Evolutionary conservation across 2,113 vertebrate genomes (phyloP), one percentile per base, ranked within the genome.

Genomic region (Urocitellus parryii): DNA sequence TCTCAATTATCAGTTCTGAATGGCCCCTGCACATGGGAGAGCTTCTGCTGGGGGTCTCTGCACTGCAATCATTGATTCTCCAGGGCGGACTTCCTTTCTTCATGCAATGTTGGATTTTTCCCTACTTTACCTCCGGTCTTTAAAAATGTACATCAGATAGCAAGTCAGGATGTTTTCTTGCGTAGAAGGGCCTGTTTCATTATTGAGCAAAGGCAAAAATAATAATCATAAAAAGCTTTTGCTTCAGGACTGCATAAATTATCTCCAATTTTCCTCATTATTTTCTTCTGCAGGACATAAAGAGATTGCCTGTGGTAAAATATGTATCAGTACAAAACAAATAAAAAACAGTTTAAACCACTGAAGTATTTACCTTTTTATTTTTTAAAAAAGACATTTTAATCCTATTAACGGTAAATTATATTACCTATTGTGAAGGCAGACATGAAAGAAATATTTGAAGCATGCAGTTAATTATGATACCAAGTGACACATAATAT

Each of bases 401-500:
- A 98, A 99, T 99, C 98, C 98, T 98, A 98, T 98, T 99, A 98
- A 97, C 0, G 0, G 98, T 97, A 98, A 98, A 98, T 98, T 98
- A 98, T 98, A 98, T 98, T 98, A 98, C 98, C 98, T 98, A 98
- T 98, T 98, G 97, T 98, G 98, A 96, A 98, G 92, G 97, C 97
- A 98, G 98, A 98, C 98, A 98, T 95, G 97, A 98, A 98, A 98
- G 98, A 98, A 98, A 97, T 98, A 98, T 98, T 97, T 98, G 98
- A 98, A 98, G 98, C 97, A 97, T 96, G 98, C 97, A 97, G 98
- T 98, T 98, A 98, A 99, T 98, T 98, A 98, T 96, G 98, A 98
- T 98, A 97, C 97, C 97, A 96, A 98, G 98, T 97, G 98, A 98
- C 98, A 98, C 97, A 95, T 96, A 97, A 98, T 98, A 98, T 98